Conservation (phyloP, 2,113 vertebrate genomes). For the Triplophysa tibetana region DNA sequence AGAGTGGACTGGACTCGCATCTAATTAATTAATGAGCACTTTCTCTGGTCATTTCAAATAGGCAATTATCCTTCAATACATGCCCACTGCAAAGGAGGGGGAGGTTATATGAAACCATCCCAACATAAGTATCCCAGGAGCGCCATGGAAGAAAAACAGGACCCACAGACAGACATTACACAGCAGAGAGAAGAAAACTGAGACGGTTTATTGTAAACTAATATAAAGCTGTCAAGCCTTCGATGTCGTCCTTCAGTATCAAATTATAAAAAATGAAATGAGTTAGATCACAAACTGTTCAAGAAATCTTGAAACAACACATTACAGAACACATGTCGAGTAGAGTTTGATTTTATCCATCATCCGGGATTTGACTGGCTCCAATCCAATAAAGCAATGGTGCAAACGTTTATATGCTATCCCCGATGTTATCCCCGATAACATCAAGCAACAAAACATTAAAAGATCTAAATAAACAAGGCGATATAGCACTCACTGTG, state of each 20-base stretch:
- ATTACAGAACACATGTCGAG: no score
- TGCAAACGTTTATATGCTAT: no score
- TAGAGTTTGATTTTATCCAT: neutral
- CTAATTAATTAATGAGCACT: slow-evolving; percentile 78
- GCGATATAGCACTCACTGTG: neutral
- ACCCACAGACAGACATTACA: slow-evolving; percentile 45
- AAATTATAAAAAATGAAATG: neutral
- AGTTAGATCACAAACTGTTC: neutral
- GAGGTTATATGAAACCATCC: slow-evolving; percentile 71
- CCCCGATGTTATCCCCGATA: neutral
- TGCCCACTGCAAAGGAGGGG: slow-evolving; percentile 60
- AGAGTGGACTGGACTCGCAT: slow-evolving; percentile 54
- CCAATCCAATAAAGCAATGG: neutral
- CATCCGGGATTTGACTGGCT: neutral
- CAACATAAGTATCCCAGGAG: slow-evolving; percentile 61
- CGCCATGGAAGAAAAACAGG: slow-evolving; percentile 45
- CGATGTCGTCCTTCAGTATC: neutral
- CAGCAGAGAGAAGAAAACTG: neutral
- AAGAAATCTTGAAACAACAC: neutral
- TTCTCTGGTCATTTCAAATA: slow-evolving; percentile 69
- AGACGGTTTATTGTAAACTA: neutral
- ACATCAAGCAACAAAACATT: no score
- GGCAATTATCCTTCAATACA: slow-evolving; percentile 72
- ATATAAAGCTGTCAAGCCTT: neutral
- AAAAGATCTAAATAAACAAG: neutral